Evolutionary conservation across 2,888 invertebrate genomes (phyloP), one percentile per base, ranked within the genome.

Genomic region (Andrena camellia): DNA sequence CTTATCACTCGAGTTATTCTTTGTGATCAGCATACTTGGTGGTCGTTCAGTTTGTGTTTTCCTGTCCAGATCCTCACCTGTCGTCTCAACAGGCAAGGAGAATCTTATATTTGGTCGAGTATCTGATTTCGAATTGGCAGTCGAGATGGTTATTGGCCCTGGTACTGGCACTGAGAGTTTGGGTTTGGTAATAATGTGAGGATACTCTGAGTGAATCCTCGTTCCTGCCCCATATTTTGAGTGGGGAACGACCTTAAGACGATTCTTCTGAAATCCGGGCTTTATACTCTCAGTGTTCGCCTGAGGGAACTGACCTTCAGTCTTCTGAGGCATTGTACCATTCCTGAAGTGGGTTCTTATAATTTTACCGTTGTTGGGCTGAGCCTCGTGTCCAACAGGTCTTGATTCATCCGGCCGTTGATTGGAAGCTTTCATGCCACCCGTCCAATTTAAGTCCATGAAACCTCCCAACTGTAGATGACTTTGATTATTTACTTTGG

Each of bases 131-230:
- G 78, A 68, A 20, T 69, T 73, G 4, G 81, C 89, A 10, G 90
- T 90, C 0, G 92, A 90, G 62, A 94, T 88, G 0, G 89, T 90
- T 23, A 94, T 87, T 3, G 94, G 92, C 10, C 83, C 86, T 0
- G 94, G 93, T 10, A 93, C 85, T 62, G 88, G 88, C 2, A 93
- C 85, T 62, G 88, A 88, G 1, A 90, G 90, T 70, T 91, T 91
- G 0, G 93, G 92, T 64, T 93, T 94, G 0, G 92, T 93, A 0
- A 93, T 42, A 29, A 94, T 92, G 31, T 93, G 91, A 8, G 93
- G 92, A 82, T 93, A 92, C 20, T 92, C 92, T 0, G 93, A 92
- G 75, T 93, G 93, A n/a, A 92, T 69, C 59, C 91, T 82, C 0
- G 85, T 90, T 6, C 63, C 78, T 1, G 78, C 62, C 29, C 67